Conservation (phyloP, 1,140 invertebrate genomes). For the Calephelis nemesis region DNA sequence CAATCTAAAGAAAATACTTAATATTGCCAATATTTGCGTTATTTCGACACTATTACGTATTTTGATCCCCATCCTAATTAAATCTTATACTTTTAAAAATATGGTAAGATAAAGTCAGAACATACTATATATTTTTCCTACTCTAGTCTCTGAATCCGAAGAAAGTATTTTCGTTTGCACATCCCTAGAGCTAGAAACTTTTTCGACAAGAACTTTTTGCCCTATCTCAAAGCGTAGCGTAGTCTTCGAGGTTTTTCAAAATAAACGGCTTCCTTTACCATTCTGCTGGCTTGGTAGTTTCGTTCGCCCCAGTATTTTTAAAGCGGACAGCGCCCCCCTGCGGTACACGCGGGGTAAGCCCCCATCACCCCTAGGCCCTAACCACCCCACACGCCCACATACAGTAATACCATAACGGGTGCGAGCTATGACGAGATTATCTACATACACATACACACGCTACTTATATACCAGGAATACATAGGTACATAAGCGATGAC, state of each 20-base stretch:
- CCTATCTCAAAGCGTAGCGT: conserved; percentile 47
- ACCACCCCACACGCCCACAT: conserved; percentile 55
- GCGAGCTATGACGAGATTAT: conserved; percentile 78
- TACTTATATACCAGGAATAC: conserved; percentile 59
- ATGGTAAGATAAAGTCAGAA: conserved; percentile 22
- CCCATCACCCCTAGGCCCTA: conserved; percentile 32
- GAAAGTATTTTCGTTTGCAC: conserved; percentile 49
- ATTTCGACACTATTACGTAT: too few species aligned
- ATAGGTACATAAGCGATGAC: conserved; percentile 71
- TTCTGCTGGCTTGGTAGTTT: conserved; percentile 68
- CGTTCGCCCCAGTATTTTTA: conserved; percentile 72
- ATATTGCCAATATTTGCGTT: too few species aligned
- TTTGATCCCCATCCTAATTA: too few species aligned
- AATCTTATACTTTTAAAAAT: too few species aligned
- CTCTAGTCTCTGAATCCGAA: conserved; percentile 32
- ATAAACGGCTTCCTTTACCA: conserved; percentile 73
- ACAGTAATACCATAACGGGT: conserved; percentile 78
- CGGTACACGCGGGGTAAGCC: conserved; percentile 50
- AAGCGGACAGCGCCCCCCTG: conserved; percentile 70
- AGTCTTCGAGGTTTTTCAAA: conserved; percentile 70
- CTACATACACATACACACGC: conserved; percentile 68
- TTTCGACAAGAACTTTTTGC: conserved; percentile 60
- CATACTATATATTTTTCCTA: conserved; percentile 40
- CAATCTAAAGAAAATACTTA: too few species aligned
- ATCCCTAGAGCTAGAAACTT: conserved; percentile 45